These are phyloP conservation scores for Teinopalpus imperialis DNA, from an alignment of 2,888 invertebrate genomes.

Conservation along the genomic window DNA sequence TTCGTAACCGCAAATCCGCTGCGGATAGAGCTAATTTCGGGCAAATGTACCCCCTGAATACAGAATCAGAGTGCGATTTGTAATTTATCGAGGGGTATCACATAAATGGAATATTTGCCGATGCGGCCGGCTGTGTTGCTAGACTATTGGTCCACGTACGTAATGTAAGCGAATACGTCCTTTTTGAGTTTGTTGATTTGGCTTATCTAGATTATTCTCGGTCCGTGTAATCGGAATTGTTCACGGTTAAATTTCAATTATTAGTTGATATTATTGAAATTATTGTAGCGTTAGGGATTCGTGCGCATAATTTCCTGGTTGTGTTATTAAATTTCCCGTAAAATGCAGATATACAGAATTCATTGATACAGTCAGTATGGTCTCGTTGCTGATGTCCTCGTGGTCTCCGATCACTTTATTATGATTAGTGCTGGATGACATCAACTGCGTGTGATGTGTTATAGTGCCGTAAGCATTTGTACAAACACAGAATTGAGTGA, in stretches of 20 bases:
- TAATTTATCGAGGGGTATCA: slow-evolving; percentile 36
- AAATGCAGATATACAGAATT: too few species aligned
- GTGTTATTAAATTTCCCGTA: too few species aligned
- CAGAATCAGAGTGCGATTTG: slow-evolving; percentile 33
- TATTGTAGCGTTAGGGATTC: too few species aligned
- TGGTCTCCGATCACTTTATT: too few species aligned
- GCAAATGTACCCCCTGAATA: slow-evolving; percentile 28
- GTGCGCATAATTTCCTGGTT: too few species aligned
- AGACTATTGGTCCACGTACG: neutral
- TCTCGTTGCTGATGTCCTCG: too few species aligned
- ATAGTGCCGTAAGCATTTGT: too few species aligned
- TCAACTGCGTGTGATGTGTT: too few species aligned
- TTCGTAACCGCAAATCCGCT: slow-evolving; percentile 20
- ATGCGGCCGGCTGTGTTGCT: slow-evolving; percentile 9
- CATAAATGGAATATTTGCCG: slow-evolving; percentile 28
- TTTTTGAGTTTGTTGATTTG: slow-evolving; percentile 10
- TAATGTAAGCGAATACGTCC: neutral
- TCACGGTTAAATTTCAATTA: neutral
- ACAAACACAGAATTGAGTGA: too few species aligned
- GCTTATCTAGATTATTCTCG: slow-evolving; percentile 4
- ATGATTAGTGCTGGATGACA: too few species aligned
- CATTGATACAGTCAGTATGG: too few species aligned
- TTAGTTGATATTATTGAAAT: too few species aligned
- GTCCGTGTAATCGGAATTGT: neutral
- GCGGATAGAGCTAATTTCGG: slow-evolving; percentile 20